These are phyloP conservation scores for Cinclus cinclus DNA, from an alignment of 2,113 vertebrate genomes.

Conservation along the genomic window DNA sequence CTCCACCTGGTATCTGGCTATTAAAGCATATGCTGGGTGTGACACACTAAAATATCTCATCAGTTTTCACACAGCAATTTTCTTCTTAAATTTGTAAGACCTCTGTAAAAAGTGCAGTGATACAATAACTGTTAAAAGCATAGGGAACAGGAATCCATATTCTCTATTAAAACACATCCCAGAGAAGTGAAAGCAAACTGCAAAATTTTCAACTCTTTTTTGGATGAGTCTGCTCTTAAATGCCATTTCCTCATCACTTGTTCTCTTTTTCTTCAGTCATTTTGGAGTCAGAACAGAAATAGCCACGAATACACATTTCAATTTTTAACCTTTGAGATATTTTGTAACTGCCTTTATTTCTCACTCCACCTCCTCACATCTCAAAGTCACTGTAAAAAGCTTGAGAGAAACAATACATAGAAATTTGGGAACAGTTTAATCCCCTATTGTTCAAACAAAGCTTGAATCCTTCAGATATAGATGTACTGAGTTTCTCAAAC, in stretches of 20 bases:
- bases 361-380: constrained; percentile 11
- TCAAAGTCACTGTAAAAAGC: background rate
- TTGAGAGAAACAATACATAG: background rate
- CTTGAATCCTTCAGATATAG: background rate
- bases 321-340: constrained; percentile 1
- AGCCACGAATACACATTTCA: background rate
- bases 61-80: background rate
- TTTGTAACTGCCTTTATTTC: constrained; percentile 2
- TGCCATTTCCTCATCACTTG: background rate
- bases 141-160: background rate
- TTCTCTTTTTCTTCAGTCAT: background rate
- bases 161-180: background rate
- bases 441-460: background rate
- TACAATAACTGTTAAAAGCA: background rate
- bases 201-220: background rate
- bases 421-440: background rate
- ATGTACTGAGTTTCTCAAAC: background rate
- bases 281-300: background rate
- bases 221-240: background rate
- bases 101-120: background rate
- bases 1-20: background rate
- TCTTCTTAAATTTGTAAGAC: background rate
- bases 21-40: background rate
- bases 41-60: background rate
- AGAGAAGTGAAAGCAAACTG: background rate